Evolutionary conservation across 2,797 vertebrate species (phyloP), one percentile per base, ranked within the genome.

Genomic region (Scyliorhinus canicula): DNA sequence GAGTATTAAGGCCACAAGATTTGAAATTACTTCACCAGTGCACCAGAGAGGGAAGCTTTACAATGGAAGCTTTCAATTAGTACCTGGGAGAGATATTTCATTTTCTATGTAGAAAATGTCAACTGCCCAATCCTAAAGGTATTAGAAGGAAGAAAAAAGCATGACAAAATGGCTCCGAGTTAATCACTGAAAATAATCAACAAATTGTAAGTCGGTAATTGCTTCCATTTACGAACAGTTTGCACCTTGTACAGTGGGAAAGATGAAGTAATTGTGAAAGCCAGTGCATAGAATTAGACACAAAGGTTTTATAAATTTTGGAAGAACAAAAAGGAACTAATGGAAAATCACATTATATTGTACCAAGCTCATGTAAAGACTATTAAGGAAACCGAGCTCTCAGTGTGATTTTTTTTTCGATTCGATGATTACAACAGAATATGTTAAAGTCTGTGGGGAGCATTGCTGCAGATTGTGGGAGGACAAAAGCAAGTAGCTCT

Each of bases 181-280:
- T 69, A 93, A 71, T 93, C 93, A 69, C 67, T 74, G 91, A 94
- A 94, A 71, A 69, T 71, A 94, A 94, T 94, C 93, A 94, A 71
- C 93, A 50, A 71, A 69, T 94, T 94, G 93, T 94, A 44, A 71
- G 44, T 16, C 3, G 44, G 47, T 74, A 94, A 94, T 94, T 94
- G 93, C 93, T 74, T 94, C 40, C 47, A 71, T 69, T 71, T 74
- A 35, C 19, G 44, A 94, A 52, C 19, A 52, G 67, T 71, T 94
- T 94, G 65, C 65, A 71, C 44, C 44, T 40, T 74, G 93, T 71
- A 52, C 44, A 21, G 47, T 74, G 93, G 67, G 93, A 71, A 91
- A 74, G 52, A 94, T 31, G 31, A 94, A 35, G 93, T 26, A 71
- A 94, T 94, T 71, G 65, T 94, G 47, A 52, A 94, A 65, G 14